Evolutionary conservation across 2,888 invertebrate genomes (phyloP).

Genomic region (Rhamnusium bicolor): DNA sequence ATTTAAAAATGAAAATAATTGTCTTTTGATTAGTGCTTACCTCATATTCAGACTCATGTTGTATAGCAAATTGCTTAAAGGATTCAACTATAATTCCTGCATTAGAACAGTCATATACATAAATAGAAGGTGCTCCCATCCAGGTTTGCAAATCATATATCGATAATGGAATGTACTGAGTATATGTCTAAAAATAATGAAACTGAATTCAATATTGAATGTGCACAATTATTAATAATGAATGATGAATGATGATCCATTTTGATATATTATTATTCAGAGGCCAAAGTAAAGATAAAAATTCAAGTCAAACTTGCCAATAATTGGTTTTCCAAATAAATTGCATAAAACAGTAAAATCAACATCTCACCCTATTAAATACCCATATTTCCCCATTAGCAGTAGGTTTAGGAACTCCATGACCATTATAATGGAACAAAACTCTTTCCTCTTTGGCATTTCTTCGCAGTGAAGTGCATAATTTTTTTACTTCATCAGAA

Average conservation of each 20-base stretch:
- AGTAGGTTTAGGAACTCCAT: conserved; percentile 98
- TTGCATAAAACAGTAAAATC: not conserved
- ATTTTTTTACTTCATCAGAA: conserved; percentile 97
- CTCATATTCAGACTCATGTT: conserved; percentile 89
- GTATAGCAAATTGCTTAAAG: conserved; percentile 90
- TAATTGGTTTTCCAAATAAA: too few species aligned
- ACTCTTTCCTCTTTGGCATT: conserved; percentile 99
- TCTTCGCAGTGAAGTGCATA: conserved; percentile 93
- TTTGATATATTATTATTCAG: too few species aligned
- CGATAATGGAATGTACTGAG: conserved; percentile 99
- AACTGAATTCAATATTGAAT: conserved; percentile 1
- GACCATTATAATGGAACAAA: conserved; percentile 99
- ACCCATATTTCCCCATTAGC: conserved; percentile 99
- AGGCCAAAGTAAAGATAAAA: not conserved
- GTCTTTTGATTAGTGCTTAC: conserved; percentile 63
- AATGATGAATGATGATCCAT: not conserved
- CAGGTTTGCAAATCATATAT: conserved; percentile 98
- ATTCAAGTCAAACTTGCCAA: too few species aligned
- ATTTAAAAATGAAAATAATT: too few species aligned
- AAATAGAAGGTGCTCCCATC: conserved; percentile 99
- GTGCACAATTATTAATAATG: too few species aligned
- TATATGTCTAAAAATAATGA: conserved; percentile 83
- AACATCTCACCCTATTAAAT: conserved; percentile 87
- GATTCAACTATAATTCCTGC: conserved; percentile 97
- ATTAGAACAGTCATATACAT: conserved; percentile 99